Evolutionary conservation across 2,888 invertebrate genomes (phyloP).

Genomic region (Leptodirus hochenwartii): DNA sequence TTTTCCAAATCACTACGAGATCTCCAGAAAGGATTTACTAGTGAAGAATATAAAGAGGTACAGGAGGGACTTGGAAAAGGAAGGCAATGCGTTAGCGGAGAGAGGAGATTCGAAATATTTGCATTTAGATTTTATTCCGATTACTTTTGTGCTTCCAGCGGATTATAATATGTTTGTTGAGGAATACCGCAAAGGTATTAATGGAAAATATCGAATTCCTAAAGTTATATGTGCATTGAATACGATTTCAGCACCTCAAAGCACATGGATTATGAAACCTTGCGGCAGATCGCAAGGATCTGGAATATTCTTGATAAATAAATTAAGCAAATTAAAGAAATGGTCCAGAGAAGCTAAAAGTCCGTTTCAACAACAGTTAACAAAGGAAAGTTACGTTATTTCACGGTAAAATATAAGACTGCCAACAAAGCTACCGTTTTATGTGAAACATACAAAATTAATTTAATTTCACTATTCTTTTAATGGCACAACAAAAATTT

Average conservation of each 20-base stretch:
- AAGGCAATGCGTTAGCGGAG: slow-evolving; percentile 72
- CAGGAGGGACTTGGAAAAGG: slow-evolving; percentile 79
- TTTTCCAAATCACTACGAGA: slow-evolving; percentile 89
- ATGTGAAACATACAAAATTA: slow-evolving; percentile 1
- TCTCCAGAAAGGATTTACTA: slow-evolving; percentile 87
- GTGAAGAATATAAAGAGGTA: slow-evolving; percentile 94
- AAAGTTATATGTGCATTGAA: too few relatives aligned
- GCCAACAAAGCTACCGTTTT: slow-evolving; percentile 3
- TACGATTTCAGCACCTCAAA: slow-evolving; percentile 73
- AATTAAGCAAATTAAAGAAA: slow-evolving; percentile 80
- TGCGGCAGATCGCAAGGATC: slow-evolving; percentile 87
- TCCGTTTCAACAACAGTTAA: slow-evolving; percentile 65
- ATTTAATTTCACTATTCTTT: slow-evolving; percentile 1
- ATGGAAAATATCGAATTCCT: too few relatives aligned
- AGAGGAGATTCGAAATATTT: slow-evolving; percentile 62
- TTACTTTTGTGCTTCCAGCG: slow-evolving; percentile 84
- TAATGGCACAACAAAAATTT: too few relatives aligned
- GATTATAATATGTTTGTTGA: slow-evolving; percentile 97
- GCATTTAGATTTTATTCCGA: slow-evolving; percentile 80
- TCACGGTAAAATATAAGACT: slow-evolving; percentile 52
- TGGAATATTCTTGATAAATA: slow-evolving; percentile 93
- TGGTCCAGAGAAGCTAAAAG: slow-evolving; percentile 79
- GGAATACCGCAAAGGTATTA: slow-evolving; percentile 77
- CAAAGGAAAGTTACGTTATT: slow-evolving; percentile 86
- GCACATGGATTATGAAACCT: slow-evolving; percentile 97